Base-by-base conservation (phyloP, 2,113 vertebrate species). In the Xyrauchen texanus region DNA sequence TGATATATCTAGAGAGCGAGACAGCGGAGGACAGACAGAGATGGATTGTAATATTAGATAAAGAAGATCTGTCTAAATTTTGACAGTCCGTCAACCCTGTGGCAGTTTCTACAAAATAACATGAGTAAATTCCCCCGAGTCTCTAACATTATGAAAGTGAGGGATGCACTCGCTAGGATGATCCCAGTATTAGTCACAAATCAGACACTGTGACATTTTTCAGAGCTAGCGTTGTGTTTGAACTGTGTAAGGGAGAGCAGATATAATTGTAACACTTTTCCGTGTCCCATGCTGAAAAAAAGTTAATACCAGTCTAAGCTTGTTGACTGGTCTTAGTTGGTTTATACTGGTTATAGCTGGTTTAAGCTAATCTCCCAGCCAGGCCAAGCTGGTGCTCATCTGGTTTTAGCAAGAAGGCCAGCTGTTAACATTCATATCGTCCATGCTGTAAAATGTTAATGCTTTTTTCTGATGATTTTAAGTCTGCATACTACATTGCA, bases 51-150 rank as follows among this genome's bases (percentile, higher is more conserved):
- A 61, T 80, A 82, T 83, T 81, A 68, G 83, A 87, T 79, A 85
- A 34, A 49, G 46, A 52, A 68, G 73, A 61, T 79, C 65, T 60
- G 76, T 81, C 68, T 57, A 61, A 68, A 82, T 76, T 77, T 66
- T 73, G 78, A 88, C 80, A 84, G 84, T 78, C 85, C 53, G 60
- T 84, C 85, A 83, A 85, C 77, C 84, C 82, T 78, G 72, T 65
- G 44, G 68, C 77, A 80, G 77, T 58, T 34, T 64, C n/a, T 61
- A 60, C 75, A 75, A 77, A 83, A 83, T 80, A 83, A 83, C 57
- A 76, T 64, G 70, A 76, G 53, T 58, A 62, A 83, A 71, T 76
- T 76, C 71, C 60, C 77, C 46, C 55, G 52, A 79, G 76, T 79
- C 77, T 79, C 66, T 76, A 60, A 80, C 82, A 80, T 83, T 71